Evolutionary conservation across 2,797 vertebrate species (phyloP).

Genomic region (Lutjanus campechanus): DNA sequence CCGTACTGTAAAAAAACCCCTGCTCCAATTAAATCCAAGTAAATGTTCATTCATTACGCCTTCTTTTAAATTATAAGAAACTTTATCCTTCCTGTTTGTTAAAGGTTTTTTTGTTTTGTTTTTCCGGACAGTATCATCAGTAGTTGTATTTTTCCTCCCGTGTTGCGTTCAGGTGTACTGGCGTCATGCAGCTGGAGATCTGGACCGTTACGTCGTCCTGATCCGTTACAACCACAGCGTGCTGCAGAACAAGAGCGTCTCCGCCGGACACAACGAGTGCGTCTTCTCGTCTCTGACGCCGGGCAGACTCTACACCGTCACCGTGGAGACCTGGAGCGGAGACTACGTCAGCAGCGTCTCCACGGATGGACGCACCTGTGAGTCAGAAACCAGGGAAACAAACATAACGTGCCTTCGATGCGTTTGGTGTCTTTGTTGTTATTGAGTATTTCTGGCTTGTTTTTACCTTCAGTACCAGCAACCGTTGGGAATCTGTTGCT

Average conservation of each 20-base stretch:
- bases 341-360: constrained; percentile 88
- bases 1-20: too few relatives aligned
- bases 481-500: constrained; percentile 89
- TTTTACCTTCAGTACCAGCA: constrained; percentile 87
- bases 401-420: fast-evolving
- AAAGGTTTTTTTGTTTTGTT: too few relatives aligned
- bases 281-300: constrained; percentile 90
- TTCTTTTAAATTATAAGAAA: too few relatives aligned
- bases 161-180: constrained; percentile 88
- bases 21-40: too few relatives aligned
- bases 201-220: constrained; percentile 91
- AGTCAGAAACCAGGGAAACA: constrained; percentile 66
- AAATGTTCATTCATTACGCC: too few relatives aligned
- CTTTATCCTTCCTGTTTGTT: too few relatives aligned
- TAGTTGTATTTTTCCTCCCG: not conserved
- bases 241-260: constrained; percentile 88
- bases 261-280: constrained; percentile 89
- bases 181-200: constrained; percentile 92
- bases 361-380: constrained; percentile 93
- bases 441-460: not conserved
- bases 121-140: too few relatives aligned
- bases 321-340: constrained; percentile 93
- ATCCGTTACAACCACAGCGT: constrained; percentile 92
- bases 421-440: not conserved
- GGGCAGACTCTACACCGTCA: constrained; percentile 93